A percentile compares a stretch with the other conserved stretches of the same genome.
These are phyloP conservation scores for Pseudomyrmex flavicornis DNA, from an alignment of 1,140 invertebrate species.

Conservation along the genomic window DNA sequence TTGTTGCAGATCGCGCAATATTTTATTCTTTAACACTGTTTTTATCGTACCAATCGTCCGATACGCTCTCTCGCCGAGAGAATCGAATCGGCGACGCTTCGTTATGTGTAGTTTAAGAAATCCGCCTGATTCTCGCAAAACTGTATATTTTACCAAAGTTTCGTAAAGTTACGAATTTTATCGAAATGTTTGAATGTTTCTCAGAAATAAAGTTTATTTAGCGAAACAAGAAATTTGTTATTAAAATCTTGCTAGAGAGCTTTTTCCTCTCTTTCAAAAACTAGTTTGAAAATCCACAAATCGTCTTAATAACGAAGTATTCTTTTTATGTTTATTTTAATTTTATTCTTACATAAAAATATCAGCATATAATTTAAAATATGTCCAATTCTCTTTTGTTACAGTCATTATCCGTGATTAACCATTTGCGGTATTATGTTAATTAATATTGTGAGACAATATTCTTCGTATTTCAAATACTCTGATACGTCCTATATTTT, in stretches of 20 bases:
- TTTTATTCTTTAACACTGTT: constrained; percentile 71
- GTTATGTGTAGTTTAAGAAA: constrained; percentile 58
- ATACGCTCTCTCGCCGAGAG: background rate
- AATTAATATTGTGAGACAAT: too few species aligned
- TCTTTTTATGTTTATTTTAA: constrained; percentile 11
- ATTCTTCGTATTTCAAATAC: too few species aligned
- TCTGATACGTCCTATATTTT: too few species aligned
- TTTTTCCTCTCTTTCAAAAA: too few species aligned
- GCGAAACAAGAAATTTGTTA: background rate
- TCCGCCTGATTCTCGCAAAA: constrained; percentile 59
- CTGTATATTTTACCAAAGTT: constrained; percentile 78
- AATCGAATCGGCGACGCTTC: constrained; percentile 55
- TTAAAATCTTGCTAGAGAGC: background rate
- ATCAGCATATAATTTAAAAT: too few species aligned
- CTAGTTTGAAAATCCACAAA: too few species aligned
- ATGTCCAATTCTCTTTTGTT: too few species aligned
- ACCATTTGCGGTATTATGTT: too few species aligned
- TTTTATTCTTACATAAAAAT: background rate
- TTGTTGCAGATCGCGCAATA: constrained; percentile 40
- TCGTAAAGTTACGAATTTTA: constrained; percentile 74
- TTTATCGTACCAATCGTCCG: constrained; percentile 50
- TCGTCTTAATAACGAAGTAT: background rate
- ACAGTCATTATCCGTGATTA: too few species aligned
- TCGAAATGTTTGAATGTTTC: constrained; percentile 70
- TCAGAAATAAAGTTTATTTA: constrained; percentile 73